Percentiles rank a stretch among this genome's conserved stretches.
These are phyloP conservation scores for Ploceus nigricollis DNA, from an alignment of 2,113 vertebrate genomes.

Conservation along the genomic window DNA sequence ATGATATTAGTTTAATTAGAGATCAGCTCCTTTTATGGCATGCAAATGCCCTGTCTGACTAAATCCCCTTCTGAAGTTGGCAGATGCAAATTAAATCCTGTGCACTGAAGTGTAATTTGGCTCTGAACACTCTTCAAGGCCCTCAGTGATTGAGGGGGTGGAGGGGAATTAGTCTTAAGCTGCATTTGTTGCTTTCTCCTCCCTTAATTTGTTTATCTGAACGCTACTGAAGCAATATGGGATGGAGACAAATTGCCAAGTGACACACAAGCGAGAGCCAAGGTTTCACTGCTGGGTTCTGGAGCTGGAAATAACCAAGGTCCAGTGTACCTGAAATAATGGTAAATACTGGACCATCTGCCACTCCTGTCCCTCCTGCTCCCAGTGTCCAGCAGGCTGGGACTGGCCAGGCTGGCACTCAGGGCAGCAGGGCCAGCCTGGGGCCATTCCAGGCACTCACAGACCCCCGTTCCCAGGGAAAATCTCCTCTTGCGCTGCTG, in stretches of 20 bases:
- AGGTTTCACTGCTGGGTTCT: not conserved
- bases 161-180: constrained; percentile 67
- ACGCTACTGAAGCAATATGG: constrained; percentile 19
- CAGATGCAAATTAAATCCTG: constrained; percentile 69
- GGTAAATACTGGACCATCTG: not conserved
- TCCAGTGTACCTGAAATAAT: constrained; percentile 21
- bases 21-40: constrained; percentile 41
- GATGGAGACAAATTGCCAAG: constrained; percentile 43
- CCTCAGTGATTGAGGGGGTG: constrained; percentile 52
- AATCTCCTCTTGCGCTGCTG: not conserved
- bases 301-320: not conserved
- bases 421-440: not conserved
- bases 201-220: constrained; percentile 61
- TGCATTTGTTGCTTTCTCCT: constrained; percentile 55
- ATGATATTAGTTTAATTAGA: constrained; percentile 60
- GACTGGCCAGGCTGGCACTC: not conserved
- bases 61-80: constrained; percentile 62
- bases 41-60: constrained; percentile 58
- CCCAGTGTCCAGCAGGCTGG: not conserved
- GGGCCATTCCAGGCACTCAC: not conserved
- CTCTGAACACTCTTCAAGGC: constrained; percentile 51
- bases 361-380: not conserved
- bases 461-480: not conserved
- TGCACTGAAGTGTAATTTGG: constrained; percentile 57
- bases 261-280: not conserved